Base-by-base conservation (phyloP, 2,888 invertebrate genomes). In the Leptarthrus brevirostris region DNA sequence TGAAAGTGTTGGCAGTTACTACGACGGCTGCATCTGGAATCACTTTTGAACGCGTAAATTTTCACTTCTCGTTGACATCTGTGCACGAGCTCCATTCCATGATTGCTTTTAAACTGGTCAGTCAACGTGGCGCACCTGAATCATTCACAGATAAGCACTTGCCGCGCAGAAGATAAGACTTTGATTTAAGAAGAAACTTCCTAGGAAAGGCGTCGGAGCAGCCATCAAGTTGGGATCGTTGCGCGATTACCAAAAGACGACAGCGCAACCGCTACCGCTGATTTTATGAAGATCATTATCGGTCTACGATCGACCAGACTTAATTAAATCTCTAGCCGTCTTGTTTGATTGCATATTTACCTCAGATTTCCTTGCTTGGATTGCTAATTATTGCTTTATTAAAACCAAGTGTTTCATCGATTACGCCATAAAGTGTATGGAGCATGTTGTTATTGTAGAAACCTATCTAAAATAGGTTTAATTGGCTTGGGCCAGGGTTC, bases 41-140 rank as follows among this genome's bases (percentile, higher is more conserved):
- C 26, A 24, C 52, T 30, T 52, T 20, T 47, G 30, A 72, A 40
- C 58, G 56, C 56, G 56, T 72, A 72, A 72, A 72, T 72, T 72
- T 72, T 72, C 56, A 72, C 72, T 72, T 58, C 47, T 44, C 40
- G 44, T 44, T 72, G 72, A 72, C 72, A 58, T 44, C 44, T 16
- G 44, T 18, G 40, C 20, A 52, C 49, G 30, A 34, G 40, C n/a
- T 18, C 24, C 64, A n/a, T 22, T 18, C 24, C 64, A n/a, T 22
- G 69, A 34, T 49, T 69, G 20, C 52, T 69, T 18, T 47, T 20
- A 52, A 49, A 30, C 22, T 40, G 40, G 24, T 22, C 64, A 64
- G 16, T 24, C 6, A 22, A 20, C 5, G 24, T 22, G 44, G 22
- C 64, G 64, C 64, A 64, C 64, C 64, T 64, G 64, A 44, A 44